These are phyloP conservation scores for Craniophora ligustri DNA, from an alignment of 2,888 invertebrate species.

Conservation along the genomic window DNA sequence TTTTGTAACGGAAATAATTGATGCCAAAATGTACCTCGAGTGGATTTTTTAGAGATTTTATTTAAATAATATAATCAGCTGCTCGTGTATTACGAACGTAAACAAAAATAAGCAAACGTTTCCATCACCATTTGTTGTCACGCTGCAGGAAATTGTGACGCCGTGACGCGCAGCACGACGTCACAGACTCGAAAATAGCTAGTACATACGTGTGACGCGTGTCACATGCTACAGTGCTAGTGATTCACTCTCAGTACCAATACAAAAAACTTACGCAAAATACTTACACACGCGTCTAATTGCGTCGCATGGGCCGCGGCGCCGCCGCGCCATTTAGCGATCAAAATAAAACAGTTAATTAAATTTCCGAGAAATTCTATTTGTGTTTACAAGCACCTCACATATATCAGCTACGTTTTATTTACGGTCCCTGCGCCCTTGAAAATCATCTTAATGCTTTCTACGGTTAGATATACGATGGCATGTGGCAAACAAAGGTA, in stretches of 20 bases:
- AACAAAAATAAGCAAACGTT: constrained; percentile 15
- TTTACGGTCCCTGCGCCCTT: constrained; percentile 61
- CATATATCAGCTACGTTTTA: constrained; percentile 55
- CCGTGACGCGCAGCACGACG: constrained; percentile 30
- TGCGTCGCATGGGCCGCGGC: constrained; percentile 50
- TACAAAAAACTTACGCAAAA: constrained; percentile 55
- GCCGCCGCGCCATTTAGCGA: constrained; percentile 53
- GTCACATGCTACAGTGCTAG: constrained; percentile 39
- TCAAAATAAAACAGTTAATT: constrained; percentile 64
- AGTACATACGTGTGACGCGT: constrained; percentile 19
- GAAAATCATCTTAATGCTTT: constrained; percentile 50
- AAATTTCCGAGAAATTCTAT: constrained; percentile 73
- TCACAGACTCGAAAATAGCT: constrained; percentile 37
- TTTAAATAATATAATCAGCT: background rate
- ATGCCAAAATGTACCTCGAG: too few species aligned
- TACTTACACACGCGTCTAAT: constrained; percentile 43
- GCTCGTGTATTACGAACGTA: background rate
- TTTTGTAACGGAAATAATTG: background rate
- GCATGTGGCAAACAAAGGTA: constrained; percentile 17
- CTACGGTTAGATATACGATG: constrained; percentile 25
- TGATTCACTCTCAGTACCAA: constrained; percentile 53
- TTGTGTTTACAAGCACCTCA: constrained; percentile 66
- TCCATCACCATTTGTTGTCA: constrained; percentile 6
- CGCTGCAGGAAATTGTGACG: constrained; percentile 33
- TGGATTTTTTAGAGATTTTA: too few species aligned